Conservation (phyloP, 2,797 vertebrate species). For the Tragopan temminckii region DNA sequence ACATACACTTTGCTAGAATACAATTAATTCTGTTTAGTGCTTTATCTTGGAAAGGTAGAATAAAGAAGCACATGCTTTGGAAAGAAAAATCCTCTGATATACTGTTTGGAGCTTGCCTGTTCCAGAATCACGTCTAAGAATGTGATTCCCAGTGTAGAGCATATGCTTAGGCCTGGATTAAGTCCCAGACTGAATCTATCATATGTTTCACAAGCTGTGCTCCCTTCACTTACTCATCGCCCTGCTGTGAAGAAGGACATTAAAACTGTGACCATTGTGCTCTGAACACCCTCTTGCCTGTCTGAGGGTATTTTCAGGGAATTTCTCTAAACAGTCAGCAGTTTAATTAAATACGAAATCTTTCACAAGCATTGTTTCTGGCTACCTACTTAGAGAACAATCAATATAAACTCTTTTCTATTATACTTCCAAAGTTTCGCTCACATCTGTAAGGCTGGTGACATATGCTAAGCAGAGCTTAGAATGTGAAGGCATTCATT, state of each 20-base stretch:
- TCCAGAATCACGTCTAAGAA: neutral
- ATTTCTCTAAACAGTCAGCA: neutral
- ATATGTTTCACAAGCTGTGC: neutral
- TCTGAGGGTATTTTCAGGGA: neutral
- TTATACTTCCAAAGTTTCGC: neutral
- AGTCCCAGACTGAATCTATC: neutral
- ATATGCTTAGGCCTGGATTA: neutral
- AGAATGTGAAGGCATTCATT: neutral
- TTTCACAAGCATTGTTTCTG: neutral
- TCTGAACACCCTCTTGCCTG: neutral
- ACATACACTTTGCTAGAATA: neutral
- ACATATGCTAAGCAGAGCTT: neutral
- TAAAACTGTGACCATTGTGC: neutral
- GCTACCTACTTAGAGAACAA: neutral
- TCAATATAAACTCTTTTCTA: neutral
- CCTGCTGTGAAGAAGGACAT: neutral
- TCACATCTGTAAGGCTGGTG: neutral
- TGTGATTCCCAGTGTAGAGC: neutral
- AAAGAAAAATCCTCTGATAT: neutral
- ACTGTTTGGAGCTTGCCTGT: neutral
- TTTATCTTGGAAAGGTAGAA: neutral
- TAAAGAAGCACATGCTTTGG: neutral
- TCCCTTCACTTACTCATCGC: neutral
- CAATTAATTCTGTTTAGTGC: neutral
- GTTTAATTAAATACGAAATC: neutral